These are phyloP conservation scores for Xiphias gladius DNA, from an alignment of 2,113 vertebrate genomes.

Conservation along the genomic window DNA sequence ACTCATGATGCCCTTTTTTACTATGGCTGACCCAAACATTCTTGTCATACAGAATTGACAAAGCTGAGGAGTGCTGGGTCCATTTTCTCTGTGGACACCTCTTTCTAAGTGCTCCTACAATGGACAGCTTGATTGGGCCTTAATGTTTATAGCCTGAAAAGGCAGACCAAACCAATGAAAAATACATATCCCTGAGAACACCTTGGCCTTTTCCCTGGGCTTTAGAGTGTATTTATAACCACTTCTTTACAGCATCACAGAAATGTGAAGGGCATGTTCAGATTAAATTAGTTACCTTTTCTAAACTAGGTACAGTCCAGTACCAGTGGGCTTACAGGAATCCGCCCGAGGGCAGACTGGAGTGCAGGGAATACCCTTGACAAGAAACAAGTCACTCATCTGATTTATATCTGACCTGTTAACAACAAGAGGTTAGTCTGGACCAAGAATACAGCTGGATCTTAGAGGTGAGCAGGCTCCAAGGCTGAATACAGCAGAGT, in stretches of 20 bases:
- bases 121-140: constrained; percentile 58
- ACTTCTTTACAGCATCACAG: constrained; percentile 51
- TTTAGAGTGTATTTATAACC: constrained; percentile 76
- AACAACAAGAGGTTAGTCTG: constrained; percentile 34
- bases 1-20: constrained; percentile 1
- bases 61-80: constrained; percentile 25
- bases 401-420: constrained; percentile 41
- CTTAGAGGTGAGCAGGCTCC: constrained; percentile 3
- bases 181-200: constrained; percentile 77
- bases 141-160: constrained; percentile 67
- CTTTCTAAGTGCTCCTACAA: constrained; percentile 75
- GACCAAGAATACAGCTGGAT: neutral
- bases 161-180: constrained; percentile 69
- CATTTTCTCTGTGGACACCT: constrained; percentile 55
- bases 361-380: constrained; percentile 44
- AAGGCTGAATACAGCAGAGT: neutral
- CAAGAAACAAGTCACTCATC: constrained; percentile 47
- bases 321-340: constrained; percentile 33
- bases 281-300: constrained; percentile 69
- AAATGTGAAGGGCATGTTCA: constrained; percentile 66
- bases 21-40: constrained; percentile 30
- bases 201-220: constrained; percentile 61
- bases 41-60: constrained; percentile 34
- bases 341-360: constrained; percentile 54
- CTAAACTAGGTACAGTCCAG: constrained; percentile 47